Percentiles rank a stretch among this genome's conserved stretches.
phyloP scores from a whole-genome alignment of 2,888 invertebrate species.

The Volucella inanis region DNA sequence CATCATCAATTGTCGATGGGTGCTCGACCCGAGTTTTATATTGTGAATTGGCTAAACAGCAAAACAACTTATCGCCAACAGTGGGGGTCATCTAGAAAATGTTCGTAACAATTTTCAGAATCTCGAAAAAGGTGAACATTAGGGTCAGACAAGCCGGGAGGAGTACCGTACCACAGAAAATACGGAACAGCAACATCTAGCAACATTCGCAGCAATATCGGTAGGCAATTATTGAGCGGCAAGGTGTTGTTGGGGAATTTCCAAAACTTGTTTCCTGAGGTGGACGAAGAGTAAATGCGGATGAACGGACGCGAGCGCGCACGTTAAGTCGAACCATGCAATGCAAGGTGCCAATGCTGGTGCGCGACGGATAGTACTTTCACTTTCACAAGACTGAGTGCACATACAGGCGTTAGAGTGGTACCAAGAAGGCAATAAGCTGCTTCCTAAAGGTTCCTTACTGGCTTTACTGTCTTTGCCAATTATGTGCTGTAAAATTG shows the following conservation, averaged over 20 bases:
- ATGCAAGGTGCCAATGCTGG: constrained; percentile 55
- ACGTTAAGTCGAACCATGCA: neutral
- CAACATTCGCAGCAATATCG: constrained; percentile 5
- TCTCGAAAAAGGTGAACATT: constrained; percentile 39
- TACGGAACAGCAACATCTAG: neutral
- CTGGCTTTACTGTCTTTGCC: constrained; percentile 47
- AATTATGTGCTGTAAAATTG: constrained; percentile 61
- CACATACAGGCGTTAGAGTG: constrained; percentile 14
- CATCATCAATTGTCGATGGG: constrained; percentile 61
- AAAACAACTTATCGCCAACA: constrained; percentile 53
- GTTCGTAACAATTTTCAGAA: constrained; percentile 51
- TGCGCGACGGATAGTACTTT: constrained; percentile 54
- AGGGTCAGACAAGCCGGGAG: constrained; percentile 51
- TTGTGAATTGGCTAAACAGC: neutral
- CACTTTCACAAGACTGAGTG: constrained; percentile 49
- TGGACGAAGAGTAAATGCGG: neutral
- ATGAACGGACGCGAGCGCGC: neutral
- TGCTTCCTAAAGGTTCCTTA: constrained; percentile 63
- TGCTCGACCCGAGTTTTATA: constrained; percentile 6
- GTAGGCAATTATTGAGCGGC: constrained; percentile 8
- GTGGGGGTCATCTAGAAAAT: constrained; percentile 60
- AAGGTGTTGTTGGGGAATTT: constrained; percentile 54
- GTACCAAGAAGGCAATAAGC: constrained; percentile 35
- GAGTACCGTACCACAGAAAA: neutral
- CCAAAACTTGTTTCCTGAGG: constrained; percentile 41